Conservation (phyloP, 2,888 invertebrate genomes). For the Hylaea fasciaria region DNA sequence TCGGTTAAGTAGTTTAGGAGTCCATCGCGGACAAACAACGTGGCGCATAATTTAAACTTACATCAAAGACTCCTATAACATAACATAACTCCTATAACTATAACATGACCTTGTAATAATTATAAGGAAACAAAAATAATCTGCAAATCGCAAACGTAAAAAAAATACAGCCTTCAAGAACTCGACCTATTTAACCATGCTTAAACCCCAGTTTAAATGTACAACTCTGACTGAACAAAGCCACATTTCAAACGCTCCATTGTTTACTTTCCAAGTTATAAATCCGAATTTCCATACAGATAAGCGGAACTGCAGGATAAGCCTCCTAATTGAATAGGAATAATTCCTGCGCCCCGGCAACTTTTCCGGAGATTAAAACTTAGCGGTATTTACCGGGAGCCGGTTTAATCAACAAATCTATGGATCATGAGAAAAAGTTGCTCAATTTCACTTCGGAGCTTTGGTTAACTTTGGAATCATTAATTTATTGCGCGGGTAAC, state of each 20-base stretch:
- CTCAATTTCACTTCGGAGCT: conserved; percentile 6
- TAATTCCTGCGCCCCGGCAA: conserved; percentile 48
- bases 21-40: too few relatives aligned
- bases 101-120: too few relatives aligned
- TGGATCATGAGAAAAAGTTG: conserved; percentile 29
- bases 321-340: conserved; percentile 57
- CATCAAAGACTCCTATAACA: too few relatives aligned
- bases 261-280: conserved; percentile 31
- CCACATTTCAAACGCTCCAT: conserved; percentile 14
- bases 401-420: conserved; percentile 27
- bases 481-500: background rate
- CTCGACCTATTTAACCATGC: too few relatives aligned
- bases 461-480: conserved; percentile 1
- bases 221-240: conserved; percentile 4
- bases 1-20: too few relatives aligned
- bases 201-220: background rate
- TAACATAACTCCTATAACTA: too few relatives aligned
- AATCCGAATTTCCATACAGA: conserved; percentile 35
- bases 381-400: conserved; percentile 29
- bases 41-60: too few relatives aligned
- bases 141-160: background rate
- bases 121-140: background rate
- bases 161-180: too few relatives aligned
- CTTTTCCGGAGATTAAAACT: conserved; percentile 51
- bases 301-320: conserved; percentile 46